Conservation (phyloP, 2,797 vertebrate species). For the Hemitrygon akajei region DNA sequence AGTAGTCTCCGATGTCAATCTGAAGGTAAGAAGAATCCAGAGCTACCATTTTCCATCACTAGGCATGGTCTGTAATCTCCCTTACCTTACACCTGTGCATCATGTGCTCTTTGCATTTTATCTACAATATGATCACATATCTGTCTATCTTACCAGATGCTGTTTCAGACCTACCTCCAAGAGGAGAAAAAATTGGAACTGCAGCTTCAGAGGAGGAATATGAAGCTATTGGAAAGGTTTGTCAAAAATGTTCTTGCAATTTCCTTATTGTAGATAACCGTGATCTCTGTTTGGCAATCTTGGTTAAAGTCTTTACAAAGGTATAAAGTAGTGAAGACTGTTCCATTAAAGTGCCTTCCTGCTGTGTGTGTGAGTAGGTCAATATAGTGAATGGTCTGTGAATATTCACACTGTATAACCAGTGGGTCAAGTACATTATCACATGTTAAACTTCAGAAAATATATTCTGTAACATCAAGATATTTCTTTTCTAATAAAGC, state of each 20-base stretch:
- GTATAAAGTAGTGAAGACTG: neutral
- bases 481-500: neutral
- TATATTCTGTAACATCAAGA: neutral
- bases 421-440: neutral
- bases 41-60: neutral
- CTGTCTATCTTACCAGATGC: constrained; percentile 48
- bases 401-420: neutral
- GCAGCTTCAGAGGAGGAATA: constrained; percentile 60
- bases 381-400: neutral
- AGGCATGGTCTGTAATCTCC: neutral
- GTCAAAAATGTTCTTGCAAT: neutral
- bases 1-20: neutral
- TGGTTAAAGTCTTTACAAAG: neutral
- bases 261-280: neutral
- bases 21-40: neutral
- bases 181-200: constrained; percentile 61
- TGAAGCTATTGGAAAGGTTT: constrained; percentile 56
- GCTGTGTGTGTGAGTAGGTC: neutral
- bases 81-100: neutral
- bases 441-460: neutral
- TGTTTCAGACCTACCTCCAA: constrained; percentile 46
- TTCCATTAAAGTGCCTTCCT: neutral
- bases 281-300: neutral
- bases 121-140: neutral
- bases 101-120: neutral